A percentile compares a stretch with the other conserved stretches of the same genome.
phyloP scores from a whole-genome alignment of 2,113 vertebrate genomes.

The Prochilodus magdalenae region DNA sequence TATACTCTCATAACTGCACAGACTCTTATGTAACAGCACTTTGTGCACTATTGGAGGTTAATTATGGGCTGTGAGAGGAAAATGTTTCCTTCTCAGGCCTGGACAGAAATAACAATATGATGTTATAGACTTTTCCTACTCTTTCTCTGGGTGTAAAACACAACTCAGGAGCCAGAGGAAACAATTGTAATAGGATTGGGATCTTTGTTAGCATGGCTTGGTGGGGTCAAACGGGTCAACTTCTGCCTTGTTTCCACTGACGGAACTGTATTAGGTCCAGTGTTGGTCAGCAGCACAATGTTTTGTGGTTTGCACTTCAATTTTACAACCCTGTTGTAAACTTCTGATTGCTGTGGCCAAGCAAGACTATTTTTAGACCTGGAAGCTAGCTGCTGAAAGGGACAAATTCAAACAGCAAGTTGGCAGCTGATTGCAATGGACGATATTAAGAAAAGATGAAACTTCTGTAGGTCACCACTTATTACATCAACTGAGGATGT shows the following conservation, averaged over 20 bases:
- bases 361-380: not conserved
- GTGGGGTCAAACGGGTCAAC: constrained; percentile 28
- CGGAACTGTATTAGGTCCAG: not conserved
- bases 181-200: constrained; percentile 30
- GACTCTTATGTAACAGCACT: constrained; percentile 3
- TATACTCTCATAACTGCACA: not conserved
- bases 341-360: not conserved
- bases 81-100: not conserved
- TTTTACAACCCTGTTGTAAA: not conserved
- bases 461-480: no score
- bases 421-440: no score
- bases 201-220: constrained; percentile 22
- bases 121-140: not conserved
- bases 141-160: constrained; percentile 4
- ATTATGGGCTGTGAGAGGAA: constrained; percentile 9
- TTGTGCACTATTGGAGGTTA: constrained; percentile 21
- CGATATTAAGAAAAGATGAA: no score
- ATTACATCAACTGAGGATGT: no score
- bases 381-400: not conserved
- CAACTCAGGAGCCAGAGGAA: constrained; percentile 9
- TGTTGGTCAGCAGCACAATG: not conserved
- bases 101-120: not conserved
- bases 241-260: not conserved
- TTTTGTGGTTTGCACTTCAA: not conserved
- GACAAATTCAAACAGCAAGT: not conserved